Evolutionary conservation across 2,888 invertebrate species (phyloP), one percentile per base, ranked within the genome.

Genomic region (Serrognathus titanus): DNA sequence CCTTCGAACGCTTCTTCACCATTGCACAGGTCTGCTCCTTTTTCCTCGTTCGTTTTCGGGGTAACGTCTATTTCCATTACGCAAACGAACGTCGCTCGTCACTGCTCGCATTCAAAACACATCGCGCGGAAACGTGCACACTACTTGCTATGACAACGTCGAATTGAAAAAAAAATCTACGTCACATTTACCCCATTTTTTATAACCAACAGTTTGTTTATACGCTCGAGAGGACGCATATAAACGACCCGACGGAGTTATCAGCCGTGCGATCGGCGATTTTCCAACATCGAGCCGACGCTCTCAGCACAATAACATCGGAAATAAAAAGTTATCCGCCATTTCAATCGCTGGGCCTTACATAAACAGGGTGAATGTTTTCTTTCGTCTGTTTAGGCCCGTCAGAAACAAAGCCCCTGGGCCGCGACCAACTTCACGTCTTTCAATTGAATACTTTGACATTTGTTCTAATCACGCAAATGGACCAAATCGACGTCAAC

Each of bases 61-160:
- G 74, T 73, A 64, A 75, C 75, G 73, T 77, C 76, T 72, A 77
- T 74, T 77, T 78, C 78, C 78, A 78, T 78, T 68, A 76, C 75
- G 73, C 46, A 46, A 52, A 52, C 53, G 51, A 38, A 50, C 13
- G 53, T 43, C 51, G 43, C 31, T 24, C 53, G 52, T 53, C 64
- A 66, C 63, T 31, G 24, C 24, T 60, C 57, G 43, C 56, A 60
- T 50, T 63, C 62, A 55, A 65, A 64, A 61, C 54, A 48, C 54
- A 58, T 49, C 40, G 41, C 39, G 55, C 24, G 48, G 9, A 35
- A 12, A 20, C 31, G 35, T 35, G 12, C 48, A 31, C 48, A 48
- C 48, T 16, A 50, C 38, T 37, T 55, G 47, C 11, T 16, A 31
- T 50, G 50, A 50, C 50, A 55, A 59, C 57, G 58, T 55, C 50